Base-by-base conservation (phyloP, 1,140 invertebrate species). In the Drosophila seguyi region DNA sequence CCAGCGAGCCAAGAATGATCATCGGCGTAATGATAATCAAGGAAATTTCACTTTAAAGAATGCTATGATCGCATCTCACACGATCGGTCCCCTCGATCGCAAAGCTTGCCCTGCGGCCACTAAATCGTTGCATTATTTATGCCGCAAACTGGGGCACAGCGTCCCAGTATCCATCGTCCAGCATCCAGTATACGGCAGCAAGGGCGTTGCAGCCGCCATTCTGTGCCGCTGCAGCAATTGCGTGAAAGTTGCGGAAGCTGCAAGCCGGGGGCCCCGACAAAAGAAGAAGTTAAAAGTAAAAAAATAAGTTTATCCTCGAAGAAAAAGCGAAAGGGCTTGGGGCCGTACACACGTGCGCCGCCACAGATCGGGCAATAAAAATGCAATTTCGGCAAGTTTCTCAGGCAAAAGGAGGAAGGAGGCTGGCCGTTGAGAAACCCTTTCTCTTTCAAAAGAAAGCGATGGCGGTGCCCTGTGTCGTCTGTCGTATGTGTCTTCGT, bases 371-470 rank as follows among this genome's bases (percentile, higher is more conserved):
- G 53, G 63, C 57, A 69, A 85, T 71, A 90, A 88, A 79, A 90
- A 81, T 90, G 81, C 85, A 85, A 90, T 90, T 83, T 88, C 77
- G 77, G 59, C 81, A 75, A 81, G 78, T 79, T 88, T 87, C 79
- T 80, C 81, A 84, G 56, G 66, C 57, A 42, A 52, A 57, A 68
- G 36, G 53, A 65, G 60, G 44, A 13, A 53, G 66, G n/a, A 53
- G 66, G n/a, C 27, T 31, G 25, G 36, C 25, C 18, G 31, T 8
- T 41, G 41, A 39, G 73, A 90, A 91, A 84, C 83, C 87, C 88
- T 91, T 91, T 91, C 87, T 91, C 88, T 91, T 91, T 91, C 78
- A 34, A 91, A 90, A 91, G 88, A 91, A 91, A 91, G 87, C 76
- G 69, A 48, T 76, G 47, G 31, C 44, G 34, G 7, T 63, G 48